Evolutionary conservation across 2,797 vertebrate genomes (phyloP).

Genomic region (Poeciliopsis paucimaculata): DNA sequence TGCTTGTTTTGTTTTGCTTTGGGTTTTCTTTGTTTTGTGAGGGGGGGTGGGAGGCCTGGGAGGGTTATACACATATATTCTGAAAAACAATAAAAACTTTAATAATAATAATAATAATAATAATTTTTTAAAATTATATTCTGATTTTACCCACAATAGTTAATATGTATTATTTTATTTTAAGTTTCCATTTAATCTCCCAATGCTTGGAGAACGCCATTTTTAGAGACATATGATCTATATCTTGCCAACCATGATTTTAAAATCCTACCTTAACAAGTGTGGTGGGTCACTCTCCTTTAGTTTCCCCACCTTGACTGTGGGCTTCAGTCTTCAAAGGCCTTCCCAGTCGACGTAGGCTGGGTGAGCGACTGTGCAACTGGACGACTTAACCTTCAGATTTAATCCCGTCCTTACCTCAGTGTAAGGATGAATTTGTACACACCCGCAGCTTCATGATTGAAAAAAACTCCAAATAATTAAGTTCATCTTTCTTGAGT

Average conservation of each 20-base stretch:
- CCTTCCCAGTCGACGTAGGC: too few relatives aligned
- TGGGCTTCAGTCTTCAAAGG: too few relatives aligned
- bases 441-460: neutral
- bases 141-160: neutral
- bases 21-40: too few relatives aligned
- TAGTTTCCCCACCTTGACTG: neutral
- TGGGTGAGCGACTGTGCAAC: too few relatives aligned
- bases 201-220: neutral
- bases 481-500: neutral
- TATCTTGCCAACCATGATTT: neutral
- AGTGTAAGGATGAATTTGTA: too few relatives aligned
- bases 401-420: too few relatives aligned
- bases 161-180: neutral
- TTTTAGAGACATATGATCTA: neutral
- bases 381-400: too few relatives aligned
- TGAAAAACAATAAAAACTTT: too few relatives aligned
- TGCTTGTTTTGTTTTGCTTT: too few relatives aligned
- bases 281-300: neutral
- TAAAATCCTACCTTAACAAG: neutral
- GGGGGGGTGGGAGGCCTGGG: too few relatives aligned
- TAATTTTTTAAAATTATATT: neutral
- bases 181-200: neutral
- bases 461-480: neutral
- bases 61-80: too few relatives aligned
- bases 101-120: too few relatives aligned